Conservation (phyloP, 2,888 invertebrate species). For the Nemurella pictetii region DNA sequence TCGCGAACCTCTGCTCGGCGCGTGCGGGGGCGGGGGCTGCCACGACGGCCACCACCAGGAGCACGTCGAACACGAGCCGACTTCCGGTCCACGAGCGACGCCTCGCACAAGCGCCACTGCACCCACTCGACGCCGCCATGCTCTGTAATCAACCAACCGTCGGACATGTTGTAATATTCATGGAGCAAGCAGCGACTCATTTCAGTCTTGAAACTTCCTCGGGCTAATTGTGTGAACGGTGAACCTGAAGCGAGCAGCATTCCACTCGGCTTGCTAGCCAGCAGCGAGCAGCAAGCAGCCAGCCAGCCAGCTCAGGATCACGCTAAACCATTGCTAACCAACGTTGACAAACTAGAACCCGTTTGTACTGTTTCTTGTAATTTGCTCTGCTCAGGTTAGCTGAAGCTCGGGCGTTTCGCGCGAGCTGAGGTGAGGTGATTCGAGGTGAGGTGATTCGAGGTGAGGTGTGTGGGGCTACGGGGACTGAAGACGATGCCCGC, state of each 20-base stretch:
- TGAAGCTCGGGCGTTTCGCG: neutral
- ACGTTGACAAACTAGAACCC: constrained; percentile 23
- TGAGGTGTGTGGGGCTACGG: neutral
- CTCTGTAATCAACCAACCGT: neutral
- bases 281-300: neutral
- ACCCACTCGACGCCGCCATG: neutral
- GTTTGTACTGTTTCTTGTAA: constrained; percentile 25
- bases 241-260: constrained; percentile 21
- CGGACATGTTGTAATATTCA: constrained; percentile 6
- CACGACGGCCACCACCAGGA: constrained; percentile 45
- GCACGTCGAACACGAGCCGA: constrained; percentile 44
- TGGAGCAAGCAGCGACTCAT: neutral
- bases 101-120: constrained; percentile 24
- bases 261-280: neutral
- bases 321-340: neutral
- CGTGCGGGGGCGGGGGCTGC: constrained; percentile 53
- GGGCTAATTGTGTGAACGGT: constrained; percentile 22
- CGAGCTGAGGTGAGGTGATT: neutral
- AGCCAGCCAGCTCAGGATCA: neutral
- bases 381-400: constrained; percentile 2
- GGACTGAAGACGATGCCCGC: too few species aligned
- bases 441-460: neutral
- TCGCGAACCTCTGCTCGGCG: constrained; percentile 81
- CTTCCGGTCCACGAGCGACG: too few species aligned
- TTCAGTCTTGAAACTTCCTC: constrained; percentile 4